Evolutionary conservation across 1,140 invertebrate species (phyloP), one percentile per base, ranked within the genome.

Genomic region (Drosophila parvula): DNA sequence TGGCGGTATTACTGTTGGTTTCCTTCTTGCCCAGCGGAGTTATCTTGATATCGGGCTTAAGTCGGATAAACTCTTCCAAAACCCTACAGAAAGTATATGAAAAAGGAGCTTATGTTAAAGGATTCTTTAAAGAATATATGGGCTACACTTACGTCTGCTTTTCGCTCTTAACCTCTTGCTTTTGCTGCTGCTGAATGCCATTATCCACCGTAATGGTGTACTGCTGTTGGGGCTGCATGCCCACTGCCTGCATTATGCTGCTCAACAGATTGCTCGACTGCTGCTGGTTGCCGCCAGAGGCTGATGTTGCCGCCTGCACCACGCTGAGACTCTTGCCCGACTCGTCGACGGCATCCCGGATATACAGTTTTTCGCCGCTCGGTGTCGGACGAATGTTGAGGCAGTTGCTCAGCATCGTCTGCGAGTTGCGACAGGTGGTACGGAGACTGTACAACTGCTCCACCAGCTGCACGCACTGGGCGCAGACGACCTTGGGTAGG

Each of bases 401-500:
- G 81, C 95, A 96, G 36, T 94, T 94, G 58, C 94, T 94, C 4
- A 96, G 78, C 95, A 95, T 95, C 27, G 93, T 93, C 88, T 96
- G 95, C 0, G 95, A 95, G 71, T 93, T 95, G 3, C 94, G 92
- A 70, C 95, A 95, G n/a, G 94, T 94, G 73, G 95, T 94, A 61
- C 94, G 91, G 83, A 96, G 95, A 22, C 94, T 93, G 75, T 93
- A 93, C 56, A 94, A 94, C 40, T 92, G 93, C 57, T 96, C 95
- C 47, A 96, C 77, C 67, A 94, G 94, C 71, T 93, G 93, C 36
- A 95, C 89, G 81, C 95, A 96, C 45, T 94, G 93, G 6, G 93
- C 93, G 79, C 95, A 96, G n/a, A 96, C 93, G 22, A 95, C 94
- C 93, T 96, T 96, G 53, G 95, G 95, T 61, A 96, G 89, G 11